These are phyloP conservation scores for Tupiocoris notatus DNA, from an alignment of 2,888 invertebrate genomes.

Conservation along the genomic window DNA sequence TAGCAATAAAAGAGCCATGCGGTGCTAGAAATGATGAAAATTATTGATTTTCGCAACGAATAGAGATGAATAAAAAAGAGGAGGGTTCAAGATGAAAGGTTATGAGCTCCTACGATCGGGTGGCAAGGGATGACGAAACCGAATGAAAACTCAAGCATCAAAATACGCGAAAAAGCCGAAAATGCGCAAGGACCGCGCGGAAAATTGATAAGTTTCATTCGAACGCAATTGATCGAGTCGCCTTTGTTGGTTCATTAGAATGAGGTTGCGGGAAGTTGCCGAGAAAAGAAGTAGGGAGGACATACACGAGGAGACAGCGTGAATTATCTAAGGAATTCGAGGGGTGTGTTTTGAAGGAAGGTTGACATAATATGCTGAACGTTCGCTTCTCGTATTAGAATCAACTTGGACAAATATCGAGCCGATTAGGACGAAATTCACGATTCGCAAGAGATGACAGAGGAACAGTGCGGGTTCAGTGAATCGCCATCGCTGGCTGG, in stretches of 20 bases:
- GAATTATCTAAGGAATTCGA: neutral
- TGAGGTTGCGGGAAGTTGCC: conserved; percentile 29
- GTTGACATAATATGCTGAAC: neutral
- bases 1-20: no score
- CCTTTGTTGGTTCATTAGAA: conserved; percentile 33
- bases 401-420: neutral
- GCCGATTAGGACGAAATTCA: neutral
- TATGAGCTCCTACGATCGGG: conserved; percentile 4
- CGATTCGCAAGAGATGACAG: neutral
- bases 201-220: neutral
- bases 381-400: no score
- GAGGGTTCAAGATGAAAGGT: conserved; percentile 32
- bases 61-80: conserved; percentile 21
- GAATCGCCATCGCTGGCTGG: conserved; percentile 33
- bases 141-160: neutral
- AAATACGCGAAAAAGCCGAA: neutral
- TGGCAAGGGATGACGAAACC: neutral
- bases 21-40: conserved; percentile 29
- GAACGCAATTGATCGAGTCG: neutral
- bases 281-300: conserved; percentile 8
- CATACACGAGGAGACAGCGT: conserved; percentile 11
- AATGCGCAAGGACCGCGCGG: no score
- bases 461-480: conserved; percentile 23
- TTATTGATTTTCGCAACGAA: conserved; percentile 25
- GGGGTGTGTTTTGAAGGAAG: neutral